Base-by-base conservation (phyloP, 2,797 vertebrate genomes). In the Gorsachius magnificus region DNA sequence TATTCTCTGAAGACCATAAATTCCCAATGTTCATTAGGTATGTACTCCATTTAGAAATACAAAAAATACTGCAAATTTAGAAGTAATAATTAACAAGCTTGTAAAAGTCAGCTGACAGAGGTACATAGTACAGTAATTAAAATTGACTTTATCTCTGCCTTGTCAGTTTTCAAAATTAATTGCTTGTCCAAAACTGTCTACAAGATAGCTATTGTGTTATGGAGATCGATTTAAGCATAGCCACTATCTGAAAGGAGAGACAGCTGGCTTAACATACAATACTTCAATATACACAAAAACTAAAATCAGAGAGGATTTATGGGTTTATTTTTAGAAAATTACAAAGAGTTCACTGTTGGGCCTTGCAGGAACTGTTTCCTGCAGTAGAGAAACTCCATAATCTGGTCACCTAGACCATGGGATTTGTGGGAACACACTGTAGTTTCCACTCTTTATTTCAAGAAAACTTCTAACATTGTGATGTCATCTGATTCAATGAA, bases 91-190 rank as follows among this genome's bases (percentile, higher is more conserved):
- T 79, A 68, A n/a, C 5, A 66, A 36, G 19, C 19, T 58, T 45
- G 7, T 41, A 46, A 85, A 93, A 84, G 13, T 70, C 53, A 79
- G 25, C 31, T 29, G 51, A 76, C 28, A 63, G 36, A 66, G 13
- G 10, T 60, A 48, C 5, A 12, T 7, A 2, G 10, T 69, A 51
- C 12, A 41, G 12, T 70, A 83, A 83, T 83, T 83, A 94, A 71
- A 91, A 87, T 4, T 64, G 9, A 80, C 31, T 91, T 92, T 57
- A 53, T 57, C 35, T 89, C 64, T 87, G 22, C 31, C n/a, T 72
- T 85, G n/a, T 50, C 64, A 91, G 21, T 1, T 60, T 92, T 81
- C 45, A 93, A 57, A 93, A 88, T 69, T 79, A 83, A 91, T 75
- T 95, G 17, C 31, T 57, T 77, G 26, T 85, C 29, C 31, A 51